These are phyloP conservation scores for Cetonia aurata DNA, from an alignment of 2,888 invertebrate genomes.

Conservation along the genomic window DNA sequence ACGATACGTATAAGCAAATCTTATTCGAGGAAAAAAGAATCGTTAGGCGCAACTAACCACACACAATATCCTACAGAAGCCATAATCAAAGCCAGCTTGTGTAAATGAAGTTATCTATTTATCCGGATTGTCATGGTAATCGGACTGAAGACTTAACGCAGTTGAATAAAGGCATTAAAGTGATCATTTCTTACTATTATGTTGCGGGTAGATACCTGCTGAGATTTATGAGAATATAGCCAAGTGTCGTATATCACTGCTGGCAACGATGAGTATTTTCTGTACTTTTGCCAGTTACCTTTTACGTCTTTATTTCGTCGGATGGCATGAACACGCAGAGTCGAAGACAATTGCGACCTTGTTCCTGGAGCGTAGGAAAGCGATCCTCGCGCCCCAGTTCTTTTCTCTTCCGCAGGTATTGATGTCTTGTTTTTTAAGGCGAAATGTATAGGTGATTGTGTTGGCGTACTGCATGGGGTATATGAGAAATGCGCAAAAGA, in stretches of 20 bases:
- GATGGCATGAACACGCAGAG: neutral
- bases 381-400: conserved; percentile 25
- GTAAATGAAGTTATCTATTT: conserved; percentile 15
- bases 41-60: too few species aligned
- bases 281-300: neutral
- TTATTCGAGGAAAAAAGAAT: too few species aligned
- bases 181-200: conserved; percentile 11
- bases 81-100: too few species aligned
- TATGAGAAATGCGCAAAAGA: too few species aligned
- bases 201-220: neutral
- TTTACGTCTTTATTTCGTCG: neutral
- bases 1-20: too few species aligned
- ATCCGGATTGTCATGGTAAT: conserved; percentile 18
- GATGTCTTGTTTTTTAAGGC: conserved; percentile 20
- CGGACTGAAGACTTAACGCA: conserved; percentile 18
- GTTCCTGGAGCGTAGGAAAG: conserved; percentile 17
- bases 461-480: too few species aligned
- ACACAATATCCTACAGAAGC: too few species aligned
- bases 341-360: conserved; percentile 12
- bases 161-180: conserved; percentile 27
- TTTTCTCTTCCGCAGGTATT: conserved; percentile 18
- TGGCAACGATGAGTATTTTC: conserved; percentile 15
- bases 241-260: conserved; percentile 1
- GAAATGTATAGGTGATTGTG: too few species aligned
- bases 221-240: conserved; percentile 3